Percentiles rank a stretch among this genome's conserved stretches.
Conservation (phyloP, 2,888 invertebrate genomes). For the Tupiocoris notatus region DNA sequence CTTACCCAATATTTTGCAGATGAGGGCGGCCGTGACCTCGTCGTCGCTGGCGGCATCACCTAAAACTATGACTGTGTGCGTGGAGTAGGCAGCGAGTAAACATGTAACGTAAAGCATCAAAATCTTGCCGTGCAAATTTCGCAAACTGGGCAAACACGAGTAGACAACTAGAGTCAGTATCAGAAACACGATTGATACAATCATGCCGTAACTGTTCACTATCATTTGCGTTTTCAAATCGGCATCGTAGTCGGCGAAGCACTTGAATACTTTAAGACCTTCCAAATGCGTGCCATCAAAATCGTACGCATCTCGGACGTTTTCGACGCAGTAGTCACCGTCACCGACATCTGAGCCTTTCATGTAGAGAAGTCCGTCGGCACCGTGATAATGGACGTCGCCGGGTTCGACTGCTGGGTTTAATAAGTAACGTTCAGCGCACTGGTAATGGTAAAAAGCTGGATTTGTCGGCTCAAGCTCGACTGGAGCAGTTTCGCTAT, state of each 20-base stretch:
- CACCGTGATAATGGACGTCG: constrained; percentile 51
- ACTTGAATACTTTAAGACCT: constrained; percentile 51
- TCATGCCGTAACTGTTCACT: constrained; percentile 52
- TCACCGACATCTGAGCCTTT: constrained; percentile 34
- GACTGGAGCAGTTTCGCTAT: not conserved
- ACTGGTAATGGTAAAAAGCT: constrained; percentile 21
- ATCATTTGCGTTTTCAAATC: constrained; percentile 14
- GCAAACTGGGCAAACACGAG: constrained; percentile 63
- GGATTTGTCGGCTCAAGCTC: constrained; percentile 15
- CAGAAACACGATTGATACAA: constrained; percentile 67
- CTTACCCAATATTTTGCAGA: constrained; percentile 28
- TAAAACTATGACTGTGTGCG: constrained; percentile 9
- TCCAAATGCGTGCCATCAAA: constrained; percentile 23
- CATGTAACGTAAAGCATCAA: constrained; percentile 69
- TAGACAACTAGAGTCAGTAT: constrained; percentile 67
- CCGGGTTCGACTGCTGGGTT: constrained; percentile 47
- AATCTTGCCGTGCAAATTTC: constrained; percentile 72
- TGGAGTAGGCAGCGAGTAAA: constrained; percentile 63
- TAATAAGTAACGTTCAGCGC: constrained; percentile 42
- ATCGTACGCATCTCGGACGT: constrained; percentile 46
- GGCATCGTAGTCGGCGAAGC: constrained; percentile 50
- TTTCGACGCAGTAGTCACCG: constrained; percentile 53
- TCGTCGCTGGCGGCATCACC: not conserved
- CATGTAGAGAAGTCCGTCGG: constrained; percentile 50
- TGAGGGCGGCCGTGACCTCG: not conserved